phyloP scores from a whole-genome alignment of 2,113 vertebrate genomes.

The Sinocyclocheilus maitianheensis region DNA sequence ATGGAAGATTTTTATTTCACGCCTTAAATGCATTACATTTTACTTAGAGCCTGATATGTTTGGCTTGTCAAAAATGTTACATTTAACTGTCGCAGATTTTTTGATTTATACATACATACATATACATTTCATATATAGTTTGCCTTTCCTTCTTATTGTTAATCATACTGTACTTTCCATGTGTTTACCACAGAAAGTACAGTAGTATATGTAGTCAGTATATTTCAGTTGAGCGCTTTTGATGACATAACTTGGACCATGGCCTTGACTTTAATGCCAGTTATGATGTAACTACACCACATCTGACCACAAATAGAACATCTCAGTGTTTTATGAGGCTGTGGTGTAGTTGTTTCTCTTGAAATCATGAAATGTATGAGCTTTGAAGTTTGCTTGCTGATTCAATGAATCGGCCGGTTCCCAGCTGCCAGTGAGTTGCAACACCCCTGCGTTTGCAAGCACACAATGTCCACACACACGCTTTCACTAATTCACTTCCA shows the following conservation, averaged over 20 bases:
- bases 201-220: not conserved
- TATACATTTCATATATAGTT: too few species aligned
- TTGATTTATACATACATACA: too few species aligned
- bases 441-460: not conserved
- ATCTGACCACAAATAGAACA: not conserved
- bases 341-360: not conserved
- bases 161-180: too few species aligned
- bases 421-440: constrained; percentile 53
- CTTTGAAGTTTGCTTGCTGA: constrained; percentile 51
- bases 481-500: not conserved
- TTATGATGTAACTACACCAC: not conserved
- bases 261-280: not conserved
- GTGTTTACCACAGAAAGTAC: not conserved
- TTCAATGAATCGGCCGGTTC: constrained; percentile 59
- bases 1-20: too few species aligned
- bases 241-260: not conserved
- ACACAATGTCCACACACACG: constrained; percentile 24
- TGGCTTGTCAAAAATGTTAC: too few species aligned
- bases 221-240: not conserved
- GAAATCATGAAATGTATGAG: constrained; percentile 22
- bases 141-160: too few species aligned
- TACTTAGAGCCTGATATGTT: too few species aligned
- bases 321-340: not conserved
- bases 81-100: too few species aligned
- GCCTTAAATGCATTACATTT: too few species aligned